Percentiles rank a stretch among this genome's conserved stretches.
Conservation (phyloP, 2,797 vertebrate species). For the Sebastes elongatus region DNA sequence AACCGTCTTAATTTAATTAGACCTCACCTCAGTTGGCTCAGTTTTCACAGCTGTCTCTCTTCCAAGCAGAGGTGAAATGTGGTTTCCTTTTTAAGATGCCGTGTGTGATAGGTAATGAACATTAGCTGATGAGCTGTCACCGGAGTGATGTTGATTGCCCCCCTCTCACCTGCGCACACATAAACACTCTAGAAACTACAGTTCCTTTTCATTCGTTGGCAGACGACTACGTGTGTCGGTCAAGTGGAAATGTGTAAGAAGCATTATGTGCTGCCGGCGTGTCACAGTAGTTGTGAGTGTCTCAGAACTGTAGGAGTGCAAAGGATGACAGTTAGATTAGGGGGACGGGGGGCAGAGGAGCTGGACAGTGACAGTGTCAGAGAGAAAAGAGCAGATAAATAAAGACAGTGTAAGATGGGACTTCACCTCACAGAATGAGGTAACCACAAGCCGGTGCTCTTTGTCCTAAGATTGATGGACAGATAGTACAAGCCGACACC, state of each 20-base stretch:
- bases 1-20: conserved; percentile 77
- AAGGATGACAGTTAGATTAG: neutral
- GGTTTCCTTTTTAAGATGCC: conserved; percentile 51
- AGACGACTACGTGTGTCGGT: neutral
- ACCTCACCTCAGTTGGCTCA: conserved; percentile 62
- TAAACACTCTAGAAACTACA: conserved; percentile 35
- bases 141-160: conserved; percentile 49
- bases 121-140: conserved; percentile 73
- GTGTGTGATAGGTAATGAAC: conserved; percentile 60
- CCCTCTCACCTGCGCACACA: conserved; percentile 35
- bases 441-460: conserved; percentile 11
- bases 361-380: conserved; percentile 11
- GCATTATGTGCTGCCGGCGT: neutral
- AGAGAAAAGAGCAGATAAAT: conserved; percentile 24
- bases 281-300: neutral
- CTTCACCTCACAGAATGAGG: conserved; percentile 42
- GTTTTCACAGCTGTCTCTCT: conserved; percentile 53
- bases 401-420: neutral
- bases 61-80: conserved; percentile 64
- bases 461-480: conserved; percentile 32
- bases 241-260: neutral
- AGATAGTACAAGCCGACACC: neutral
- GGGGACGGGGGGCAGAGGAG: neutral
- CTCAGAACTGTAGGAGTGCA: neutral
- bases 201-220: conserved; percentile 13